phyloP scores from a whole-genome alignment of 1,140 invertebrate species.

The Zaprionus camerounensis region DNA sequence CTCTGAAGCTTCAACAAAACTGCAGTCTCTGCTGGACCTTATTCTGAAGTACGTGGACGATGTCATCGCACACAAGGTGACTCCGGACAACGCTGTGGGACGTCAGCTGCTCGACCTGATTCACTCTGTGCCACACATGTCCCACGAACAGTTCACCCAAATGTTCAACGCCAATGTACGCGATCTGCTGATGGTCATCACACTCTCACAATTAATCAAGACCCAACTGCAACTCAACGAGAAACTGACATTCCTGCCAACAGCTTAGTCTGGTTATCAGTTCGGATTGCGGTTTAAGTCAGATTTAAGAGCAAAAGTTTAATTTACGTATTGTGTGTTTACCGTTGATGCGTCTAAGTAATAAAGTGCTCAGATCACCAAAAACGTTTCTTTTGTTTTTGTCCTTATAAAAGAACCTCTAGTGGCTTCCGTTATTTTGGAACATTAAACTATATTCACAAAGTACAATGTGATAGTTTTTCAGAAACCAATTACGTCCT shows the following conservation, averaged over 20 bases:
- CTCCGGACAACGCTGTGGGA: conserved; percentile 92
- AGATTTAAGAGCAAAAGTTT: conserved; percentile 66
- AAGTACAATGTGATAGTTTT: too few relatives aligned
- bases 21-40: conserved; percentile 91
- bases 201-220: conserved; percentile 97
- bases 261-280: conserved; percentile 49
- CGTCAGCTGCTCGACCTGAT: conserved; percentile 94
- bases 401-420: neutral
- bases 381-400: neutral
- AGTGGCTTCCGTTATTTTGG: too few relatives aligned
- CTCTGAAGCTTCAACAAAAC: conserved; percentile 91
- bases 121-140: conserved; percentile 95
- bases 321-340: conserved; percentile 56
- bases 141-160: conserved; percentile 94
- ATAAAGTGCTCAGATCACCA: conserved; percentile 58
- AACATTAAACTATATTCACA: too few relatives aligned
- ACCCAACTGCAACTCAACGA: conserved; percentile 97
- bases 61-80: conserved; percentile 90
- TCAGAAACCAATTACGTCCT: too few relatives aligned
- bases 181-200: conserved; percentile 98
- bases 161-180: conserved; percentile 98
- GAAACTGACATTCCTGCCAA: conserved; percentile 93
- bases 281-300: conserved; percentile 44
- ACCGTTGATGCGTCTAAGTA: conserved; percentile 45
- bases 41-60: conserved; percentile 96